Evolutionary conservation across 2,888 invertebrate genomes (phyloP), one percentile per base, ranked within the genome.

Genomic region (Nemoura dubitans): DNA sequence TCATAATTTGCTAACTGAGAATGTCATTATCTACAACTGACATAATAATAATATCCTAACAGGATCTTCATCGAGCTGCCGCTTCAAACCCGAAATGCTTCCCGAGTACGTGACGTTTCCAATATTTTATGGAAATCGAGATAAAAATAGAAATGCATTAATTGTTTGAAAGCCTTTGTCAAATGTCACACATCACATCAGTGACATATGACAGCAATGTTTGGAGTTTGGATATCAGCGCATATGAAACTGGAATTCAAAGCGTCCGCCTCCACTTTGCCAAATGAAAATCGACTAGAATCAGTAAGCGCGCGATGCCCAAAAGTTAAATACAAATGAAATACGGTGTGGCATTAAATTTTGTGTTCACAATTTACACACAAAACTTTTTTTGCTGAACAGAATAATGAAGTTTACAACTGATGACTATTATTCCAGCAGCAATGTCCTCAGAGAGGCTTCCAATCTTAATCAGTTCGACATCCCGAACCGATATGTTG

Each of bases 11-110:
- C 59, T 59, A 59, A 59, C 21, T 59, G 59, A 21, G 59, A 21
- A 59, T 59, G 21, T 59, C 14, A 59, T 59, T 59, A 3, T 59
- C 14, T 59, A n/a, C n/a, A n/a, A n/a, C 59, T 21, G 59, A 21
- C 59, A 59, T 59, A 59, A 59, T 59, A 36, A 36, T 36, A 59
- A 59, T 59, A 59, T 59, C 59, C 59, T 59, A 59, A 59, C 59
- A 59, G 59, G 59, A 59, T 59, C 59, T 59, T 59, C 59, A 21
- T 21, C 21, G 59, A 59, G 21, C 21, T 59, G 59, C 6, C 59
- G 59, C 21, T 59, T 59, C 16, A 59, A 59, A 59, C 59, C 6
- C 14, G 6, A 59, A 59, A 59, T 59, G 59, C 59, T 59, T 1
- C 6, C 2, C 59, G 59, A 59, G 59, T 3, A 59, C 59, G 59